These are phyloP conservation scores for Drosophila subsilvestris DNA, from an alignment of 2,888 invertebrate genomes.

Conservation along the genomic window DNA sequence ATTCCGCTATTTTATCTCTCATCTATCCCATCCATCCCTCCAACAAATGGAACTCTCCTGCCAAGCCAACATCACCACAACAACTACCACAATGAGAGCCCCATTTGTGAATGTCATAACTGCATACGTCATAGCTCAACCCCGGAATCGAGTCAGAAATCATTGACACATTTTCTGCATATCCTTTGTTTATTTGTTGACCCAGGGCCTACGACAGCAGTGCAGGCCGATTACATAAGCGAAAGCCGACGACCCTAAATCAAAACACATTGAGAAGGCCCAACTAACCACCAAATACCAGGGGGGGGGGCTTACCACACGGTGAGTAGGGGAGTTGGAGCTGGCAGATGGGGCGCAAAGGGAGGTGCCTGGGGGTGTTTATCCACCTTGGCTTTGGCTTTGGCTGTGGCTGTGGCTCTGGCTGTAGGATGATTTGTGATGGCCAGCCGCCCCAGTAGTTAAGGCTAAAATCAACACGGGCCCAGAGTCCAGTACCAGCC, in stretches of 20 bases:
- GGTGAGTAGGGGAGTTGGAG: neutral
- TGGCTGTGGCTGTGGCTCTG: slow-evolving; percentile 25
- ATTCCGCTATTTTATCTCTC: neutral
- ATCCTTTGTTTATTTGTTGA: slow-evolving; percentile 17
- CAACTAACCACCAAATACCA: slow-evolving; percentile 37
- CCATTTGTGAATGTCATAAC: too few species aligned
- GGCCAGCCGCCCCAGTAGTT: slow-evolving; percentile 48
- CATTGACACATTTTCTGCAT: slow-evolving; percentile 27
- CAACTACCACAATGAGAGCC: neutral
- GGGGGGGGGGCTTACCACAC: neutral
- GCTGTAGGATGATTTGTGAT: slow-evolving; percentile 40
- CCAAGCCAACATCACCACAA: neutral
- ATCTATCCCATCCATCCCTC: neutral
- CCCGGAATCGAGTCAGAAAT: neutral
- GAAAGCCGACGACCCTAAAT: slow-evolving; percentile 76
- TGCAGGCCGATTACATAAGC: slow-evolving; percentile 45
- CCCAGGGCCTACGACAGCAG: slow-evolving; percentile 22
- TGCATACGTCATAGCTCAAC: neutral
- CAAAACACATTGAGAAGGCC: slow-evolving; percentile 46
- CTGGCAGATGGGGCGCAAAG: neutral
- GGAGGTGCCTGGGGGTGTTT: slow-evolving; percentile 3
- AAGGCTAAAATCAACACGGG: slow-evolving; percentile 59
- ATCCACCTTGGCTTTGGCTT: slow-evolving; percentile 64
- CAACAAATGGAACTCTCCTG: too few species aligned
- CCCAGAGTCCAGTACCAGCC: slow-evolving; percentile 9